These are phyloP conservation scores for Dendropsophus ebraccatus DNA, from an alignment of 2,113 vertebrate genomes.

Conservation along the genomic window DNA sequence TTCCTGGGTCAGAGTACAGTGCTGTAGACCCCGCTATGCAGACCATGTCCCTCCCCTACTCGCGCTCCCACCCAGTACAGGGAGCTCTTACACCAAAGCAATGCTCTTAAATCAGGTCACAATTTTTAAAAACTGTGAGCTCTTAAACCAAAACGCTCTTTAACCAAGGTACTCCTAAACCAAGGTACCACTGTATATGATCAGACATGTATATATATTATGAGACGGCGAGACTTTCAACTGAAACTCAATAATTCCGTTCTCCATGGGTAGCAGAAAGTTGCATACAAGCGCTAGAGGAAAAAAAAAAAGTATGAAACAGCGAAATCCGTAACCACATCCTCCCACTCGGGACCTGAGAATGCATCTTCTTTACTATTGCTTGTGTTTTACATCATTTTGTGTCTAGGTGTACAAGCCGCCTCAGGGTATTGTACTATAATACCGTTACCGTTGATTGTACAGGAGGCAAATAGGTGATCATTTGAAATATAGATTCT, in stretches of 20 bases:
- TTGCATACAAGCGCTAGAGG: constrained; percentile 35
- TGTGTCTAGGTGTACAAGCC: neutral
- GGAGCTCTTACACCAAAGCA: too few relatives aligned
- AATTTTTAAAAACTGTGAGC: too few relatives aligned
- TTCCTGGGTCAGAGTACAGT: too few relatives aligned
- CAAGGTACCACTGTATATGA: too few relatives aligned
- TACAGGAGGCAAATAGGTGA: neutral
- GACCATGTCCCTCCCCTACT: too few relatives aligned
- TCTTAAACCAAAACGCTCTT: too few relatives aligned
- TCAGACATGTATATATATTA: neutral
- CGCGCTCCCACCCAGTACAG: too few relatives aligned
- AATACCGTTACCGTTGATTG: neutral
- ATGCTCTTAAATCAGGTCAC: too few relatives aligned
- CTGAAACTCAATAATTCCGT: constrained; percentile 18
- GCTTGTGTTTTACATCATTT: neutral
- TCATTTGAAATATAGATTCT: too few relatives aligned
- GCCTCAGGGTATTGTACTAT: neutral
- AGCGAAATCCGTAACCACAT: constrained; percentile 51
- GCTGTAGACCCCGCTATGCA: too few relatives aligned
- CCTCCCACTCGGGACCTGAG: constrained; percentile 17
- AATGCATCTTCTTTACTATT: neutral
- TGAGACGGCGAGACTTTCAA: neutral
- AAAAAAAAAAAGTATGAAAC: constrained; percentile 45
- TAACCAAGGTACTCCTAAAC: too few relatives aligned
- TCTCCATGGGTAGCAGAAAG: constrained; percentile 26